phyloP scores from a whole-genome alignment of 1,140 invertebrate genomes.

The Aphaenogaster floridana region DNA sequence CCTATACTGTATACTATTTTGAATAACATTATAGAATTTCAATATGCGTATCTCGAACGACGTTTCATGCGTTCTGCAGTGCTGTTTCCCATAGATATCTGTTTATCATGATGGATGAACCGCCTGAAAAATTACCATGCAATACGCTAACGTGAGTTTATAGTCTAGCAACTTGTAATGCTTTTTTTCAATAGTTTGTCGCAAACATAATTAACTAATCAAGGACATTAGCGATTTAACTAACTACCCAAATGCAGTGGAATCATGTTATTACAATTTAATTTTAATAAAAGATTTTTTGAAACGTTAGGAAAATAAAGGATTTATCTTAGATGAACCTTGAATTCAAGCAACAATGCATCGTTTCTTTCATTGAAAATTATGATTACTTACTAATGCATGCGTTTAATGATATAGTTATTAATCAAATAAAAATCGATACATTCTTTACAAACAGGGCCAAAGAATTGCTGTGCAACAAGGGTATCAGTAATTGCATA shows the following conservation, averaged over 20 bases:
- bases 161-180: not conserved
- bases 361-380: not conserved
- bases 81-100: not conserved
- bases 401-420: not conserved
- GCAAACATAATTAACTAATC: conserved; percentile 3
- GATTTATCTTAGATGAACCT: not conserved
- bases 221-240: not conserved
- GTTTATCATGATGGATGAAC: conserved; percentile 30
- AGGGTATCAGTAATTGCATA: conserved; percentile 84
- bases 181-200: not conserved
- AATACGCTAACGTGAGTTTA: conserved; percentile 66
- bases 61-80: not conserved
- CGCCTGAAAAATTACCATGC: conserved; percentile 27
- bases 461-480: conserved; percentile 86
- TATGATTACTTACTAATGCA: not conserved
- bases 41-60: not conserved
- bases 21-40: not conserved
- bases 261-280: not conserved
- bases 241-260: not conserved
- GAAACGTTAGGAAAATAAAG: not conserved
- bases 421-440: not conserved
- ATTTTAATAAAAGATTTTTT: not conserved
- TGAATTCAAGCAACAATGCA: not conserved
- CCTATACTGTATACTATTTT: conserved; percentile 24
- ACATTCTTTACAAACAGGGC: conserved; percentile 84